A percentile compares a stretch with the other conserved stretches of the same genome.
Evolutionary conservation across 2,113 vertebrate genomes (phyloP).

Genomic region (Kryptolebias marmoratus): DNA sequence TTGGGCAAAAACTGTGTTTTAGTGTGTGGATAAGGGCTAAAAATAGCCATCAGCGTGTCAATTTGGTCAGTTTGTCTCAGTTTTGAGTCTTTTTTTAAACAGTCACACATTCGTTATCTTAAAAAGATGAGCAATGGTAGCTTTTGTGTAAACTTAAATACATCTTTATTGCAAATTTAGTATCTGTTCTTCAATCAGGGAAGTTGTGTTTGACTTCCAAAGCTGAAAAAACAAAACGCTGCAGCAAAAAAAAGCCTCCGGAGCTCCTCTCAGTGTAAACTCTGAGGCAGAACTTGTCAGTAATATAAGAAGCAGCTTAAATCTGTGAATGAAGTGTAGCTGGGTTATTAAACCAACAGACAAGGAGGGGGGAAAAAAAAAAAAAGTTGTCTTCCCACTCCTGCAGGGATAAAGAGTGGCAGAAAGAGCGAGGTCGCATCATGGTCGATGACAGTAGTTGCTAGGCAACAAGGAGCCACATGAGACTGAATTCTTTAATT

Average conservation of each 20-base stretch:
- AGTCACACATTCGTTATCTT: too few relatives aligned
- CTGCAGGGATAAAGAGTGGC: slow-evolving; percentile 29
- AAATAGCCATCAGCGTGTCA: too few relatives aligned
- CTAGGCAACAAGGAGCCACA: slow-evolving; percentile 78
- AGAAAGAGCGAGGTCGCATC: slow-evolving; percentile 48
- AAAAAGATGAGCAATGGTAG: too few relatives aligned
- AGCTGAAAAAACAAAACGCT: slow-evolving; percentile 1
- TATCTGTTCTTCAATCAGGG: slow-evolving; percentile 32
- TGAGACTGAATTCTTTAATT: slow-evolving; percentile 70
- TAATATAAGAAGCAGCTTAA: slow-evolving; percentile 21
- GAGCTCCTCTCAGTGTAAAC: background rate
- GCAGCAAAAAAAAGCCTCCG: slow-evolving; percentile 24
- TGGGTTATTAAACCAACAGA: slow-evolving; percentile 49
- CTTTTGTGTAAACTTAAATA: background rate
- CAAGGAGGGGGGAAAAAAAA: background rate
- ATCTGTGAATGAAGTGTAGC: slow-evolving; percentile 23
- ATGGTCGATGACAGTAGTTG: slow-evolving; percentile 76
- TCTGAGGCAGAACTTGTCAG: background rate
- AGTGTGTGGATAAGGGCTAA: too few relatives aligned
- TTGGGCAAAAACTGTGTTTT: too few relatives aligned
- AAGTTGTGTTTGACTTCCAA: slow-evolving; percentile 18
- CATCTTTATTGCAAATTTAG: slow-evolving; percentile 25
- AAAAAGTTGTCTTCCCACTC: slow-evolving; percentile 32
- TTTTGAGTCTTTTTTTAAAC: too few relatives aligned
- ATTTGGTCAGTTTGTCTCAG: too few relatives aligned